phyloP scores from a whole-genome alignment of 2,797 vertebrate species.

The Fistularia commersonii region DNA sequence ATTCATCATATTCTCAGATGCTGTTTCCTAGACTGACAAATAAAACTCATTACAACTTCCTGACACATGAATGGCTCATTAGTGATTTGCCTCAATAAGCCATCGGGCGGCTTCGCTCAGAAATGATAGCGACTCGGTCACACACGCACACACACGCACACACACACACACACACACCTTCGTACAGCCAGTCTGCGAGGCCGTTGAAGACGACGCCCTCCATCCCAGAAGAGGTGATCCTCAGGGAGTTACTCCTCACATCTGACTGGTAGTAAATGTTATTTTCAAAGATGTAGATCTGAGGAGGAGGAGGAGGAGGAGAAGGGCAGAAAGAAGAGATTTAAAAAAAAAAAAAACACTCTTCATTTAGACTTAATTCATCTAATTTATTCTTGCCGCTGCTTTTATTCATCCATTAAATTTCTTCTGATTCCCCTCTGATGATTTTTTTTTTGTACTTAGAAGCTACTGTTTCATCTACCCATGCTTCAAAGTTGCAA shows the following conservation, averaged over 20 bases:
- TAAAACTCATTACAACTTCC: no score
- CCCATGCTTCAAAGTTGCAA: no score
- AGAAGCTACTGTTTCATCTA: no score
- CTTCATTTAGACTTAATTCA: no score
- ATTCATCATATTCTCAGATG: no score
- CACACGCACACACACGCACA: no score
- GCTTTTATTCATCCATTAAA: no score
- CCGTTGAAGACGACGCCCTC: conserved; percentile 94
- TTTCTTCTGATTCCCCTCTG: no score
- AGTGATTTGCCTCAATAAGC: background rate
- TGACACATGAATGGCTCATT: no score
- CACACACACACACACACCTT: conserved; percentile 51
- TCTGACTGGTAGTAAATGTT: conserved; percentile 97
- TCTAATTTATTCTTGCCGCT: background rate
- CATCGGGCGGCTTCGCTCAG: background rate
- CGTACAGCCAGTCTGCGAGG: conserved; percentile 89
- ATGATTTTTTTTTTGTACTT: no score
- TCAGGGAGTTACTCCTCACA: conserved; percentile 87
- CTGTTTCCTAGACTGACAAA: no score
- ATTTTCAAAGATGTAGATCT: conserved; percentile 98
- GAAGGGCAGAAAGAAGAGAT: background rate
- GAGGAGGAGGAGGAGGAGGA: conserved; percentile 3
- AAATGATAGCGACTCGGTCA: background rate
- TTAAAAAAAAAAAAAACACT: no score
- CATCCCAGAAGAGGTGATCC: conserved; percentile 92